These are phyloP conservation scores for Pocillopora grandis DNA, from an alignment of 92 coral and sea anemone species.

Conservation along the genomic window DNA sequence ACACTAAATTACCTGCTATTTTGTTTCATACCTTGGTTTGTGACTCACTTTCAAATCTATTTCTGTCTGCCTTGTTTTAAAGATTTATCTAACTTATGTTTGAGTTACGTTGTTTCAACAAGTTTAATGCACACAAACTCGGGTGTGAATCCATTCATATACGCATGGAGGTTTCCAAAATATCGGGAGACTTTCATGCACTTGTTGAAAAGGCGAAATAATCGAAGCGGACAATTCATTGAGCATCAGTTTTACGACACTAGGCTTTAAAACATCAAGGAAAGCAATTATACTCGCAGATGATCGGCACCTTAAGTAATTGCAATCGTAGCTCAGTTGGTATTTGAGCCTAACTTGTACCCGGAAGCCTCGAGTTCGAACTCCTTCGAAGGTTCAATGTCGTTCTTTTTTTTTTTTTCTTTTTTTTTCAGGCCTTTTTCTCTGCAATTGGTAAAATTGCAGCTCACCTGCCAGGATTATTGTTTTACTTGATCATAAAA, in stretches of 20 bases:
- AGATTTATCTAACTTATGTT: background rate
- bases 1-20: no score
- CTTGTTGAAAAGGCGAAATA: conserved; percentile 1
- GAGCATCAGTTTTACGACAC: background rate
- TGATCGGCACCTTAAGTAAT: background rate
- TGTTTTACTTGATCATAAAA: no score
- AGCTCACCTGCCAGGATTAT: no score
- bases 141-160: conserved; percentile 41
- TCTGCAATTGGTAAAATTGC: no score
- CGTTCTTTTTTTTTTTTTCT: no score
- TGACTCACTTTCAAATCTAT: background rate
- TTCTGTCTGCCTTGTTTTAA: background rate
- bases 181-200: conserved; percentile 31
- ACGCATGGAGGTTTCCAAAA: conserved; percentile 55
- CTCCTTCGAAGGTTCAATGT: background rate
- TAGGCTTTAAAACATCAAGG: background rate
- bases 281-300: background rate
- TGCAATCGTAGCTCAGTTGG: background rate
- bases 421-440: no score
- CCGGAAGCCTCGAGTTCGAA: no score
- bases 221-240: background rate
- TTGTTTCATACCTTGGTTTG: conserved; percentile 14
- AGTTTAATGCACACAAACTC: conserved; percentile 10
- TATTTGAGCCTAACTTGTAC: no score
- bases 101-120: background rate